phyloP scores from a whole-genome alignment of 2,888 invertebrate genomes.

The Theristus sp. region DNA sequence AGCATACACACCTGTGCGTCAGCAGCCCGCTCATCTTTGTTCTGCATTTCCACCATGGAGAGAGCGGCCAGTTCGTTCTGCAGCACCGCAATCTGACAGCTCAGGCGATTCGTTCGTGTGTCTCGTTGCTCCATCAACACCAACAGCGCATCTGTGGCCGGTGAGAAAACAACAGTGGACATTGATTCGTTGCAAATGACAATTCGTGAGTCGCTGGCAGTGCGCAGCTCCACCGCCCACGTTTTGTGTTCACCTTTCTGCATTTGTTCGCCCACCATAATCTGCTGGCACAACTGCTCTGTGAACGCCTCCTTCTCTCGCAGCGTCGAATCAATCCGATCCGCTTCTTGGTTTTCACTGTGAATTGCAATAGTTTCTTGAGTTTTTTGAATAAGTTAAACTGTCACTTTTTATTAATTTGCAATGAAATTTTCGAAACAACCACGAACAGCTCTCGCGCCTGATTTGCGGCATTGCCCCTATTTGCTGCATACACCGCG shows the following conservation, averaged over 20 bases:
- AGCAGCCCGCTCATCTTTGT: background rate
- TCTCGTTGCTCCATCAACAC: constrained; percentile 28
- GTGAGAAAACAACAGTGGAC: background rate
- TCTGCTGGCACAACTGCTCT: background rate
- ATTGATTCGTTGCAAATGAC: background rate
- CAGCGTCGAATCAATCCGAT: background rate
- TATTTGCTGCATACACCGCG: background rate
- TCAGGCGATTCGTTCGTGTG: constrained; percentile 24
- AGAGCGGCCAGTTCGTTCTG: constrained; percentile 7
- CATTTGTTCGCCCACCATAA: background rate
- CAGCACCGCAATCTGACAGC: constrained; percentile 11
- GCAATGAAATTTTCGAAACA: too few species aligned
- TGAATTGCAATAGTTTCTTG: too few species aligned
- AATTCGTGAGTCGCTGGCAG: background rate
- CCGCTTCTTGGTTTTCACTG: background rate
- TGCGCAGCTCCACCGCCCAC: too few species aligned
- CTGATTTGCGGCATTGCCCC: background rate
- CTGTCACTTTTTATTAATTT: too few species aligned
- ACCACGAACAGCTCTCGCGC: background rate
- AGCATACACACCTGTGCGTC: background rate
- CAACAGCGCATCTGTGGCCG: constrained; percentile 29
- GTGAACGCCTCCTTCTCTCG: too few species aligned
- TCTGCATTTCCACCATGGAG: constrained; percentile 4
- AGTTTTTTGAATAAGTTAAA: too few species aligned
- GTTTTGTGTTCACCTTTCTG: constrained; percentile 1